phyloP scores from a whole-genome alignment of 1,140 invertebrate genomes.

The Mamestra configurata region DNA sequence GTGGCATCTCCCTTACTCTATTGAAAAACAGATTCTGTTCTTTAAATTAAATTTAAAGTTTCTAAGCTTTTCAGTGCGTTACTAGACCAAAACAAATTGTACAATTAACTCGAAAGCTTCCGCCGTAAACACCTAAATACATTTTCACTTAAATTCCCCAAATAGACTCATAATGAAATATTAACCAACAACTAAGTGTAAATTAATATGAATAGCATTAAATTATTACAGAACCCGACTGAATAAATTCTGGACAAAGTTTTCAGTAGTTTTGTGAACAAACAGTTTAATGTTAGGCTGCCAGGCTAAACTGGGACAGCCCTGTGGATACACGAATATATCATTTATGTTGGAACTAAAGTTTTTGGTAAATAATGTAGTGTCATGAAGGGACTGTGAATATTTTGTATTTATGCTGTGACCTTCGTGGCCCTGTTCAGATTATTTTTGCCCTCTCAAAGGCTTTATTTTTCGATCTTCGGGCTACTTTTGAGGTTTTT shows the following conservation, averaged over 20 bases:
- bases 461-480: no score
- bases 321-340: not conserved
- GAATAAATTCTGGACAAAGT: slow-evolving; percentile 21
- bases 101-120: no score
- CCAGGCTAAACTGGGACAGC: not conserved
- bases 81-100: not conserved
- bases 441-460: no score
- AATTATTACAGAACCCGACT: slow-evolving; percentile 9
- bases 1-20: no score
- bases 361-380: slow-evolving; percentile 29
- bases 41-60: no score
- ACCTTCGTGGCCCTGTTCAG: no score
- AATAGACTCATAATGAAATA: not conserved
- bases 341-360: slow-evolving; percentile 18
- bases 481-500: no score
- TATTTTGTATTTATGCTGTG: not conserved
- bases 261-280: slow-evolving; percentile 20
- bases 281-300: slow-evolving; percentile 12
- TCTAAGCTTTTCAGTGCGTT: no score
- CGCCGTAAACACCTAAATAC: no score
- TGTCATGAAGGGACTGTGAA: not conserved
- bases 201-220: slow-evolving; percentile 36
- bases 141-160: not conserved
- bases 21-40: no score
- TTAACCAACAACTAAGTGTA: not conserved